These are phyloP conservation scores for Eidolon helvum DNA, from an alignment of 2,113 vertebrate species.

Conservation along the genomic window DNA sequence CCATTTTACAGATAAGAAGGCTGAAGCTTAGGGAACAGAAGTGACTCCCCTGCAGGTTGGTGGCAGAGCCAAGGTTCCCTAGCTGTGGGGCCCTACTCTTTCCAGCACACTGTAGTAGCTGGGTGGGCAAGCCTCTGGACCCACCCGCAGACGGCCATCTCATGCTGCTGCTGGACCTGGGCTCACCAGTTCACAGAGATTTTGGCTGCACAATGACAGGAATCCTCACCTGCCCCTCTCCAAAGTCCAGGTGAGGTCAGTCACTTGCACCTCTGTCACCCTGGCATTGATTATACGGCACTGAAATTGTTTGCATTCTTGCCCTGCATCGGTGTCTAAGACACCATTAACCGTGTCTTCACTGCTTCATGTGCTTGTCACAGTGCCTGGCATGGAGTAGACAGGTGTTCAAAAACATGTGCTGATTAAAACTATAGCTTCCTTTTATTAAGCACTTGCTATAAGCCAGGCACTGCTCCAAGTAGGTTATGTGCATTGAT, in stretches of 20 bases:
- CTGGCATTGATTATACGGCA: background rate
- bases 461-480: background rate
- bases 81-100: rapidly evolving
- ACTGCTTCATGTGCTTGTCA: background rate
- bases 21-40: background rate
- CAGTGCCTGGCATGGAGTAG: rapidly evolving
- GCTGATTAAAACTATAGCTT: background rate
- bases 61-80: background rate
- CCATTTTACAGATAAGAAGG: background rate
- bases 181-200: background rate
- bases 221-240: background rate
- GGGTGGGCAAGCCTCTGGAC: background rate
- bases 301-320: background rate
- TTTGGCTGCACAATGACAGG: background rate
- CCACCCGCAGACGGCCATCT: too few species aligned
- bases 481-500: background rate
- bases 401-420: background rate
- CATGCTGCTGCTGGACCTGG: background rate
- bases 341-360: background rate
- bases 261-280: background rate
- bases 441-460: background rate
- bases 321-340: background rate
- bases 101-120: background rate
- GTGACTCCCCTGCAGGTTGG: background rate
- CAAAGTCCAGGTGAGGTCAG: background rate